Evolutionary conservation across 2,113 vertebrate species (phyloP), one percentile per base, ranked within the genome.

Genomic region (Hipposideros armiger): DNA sequence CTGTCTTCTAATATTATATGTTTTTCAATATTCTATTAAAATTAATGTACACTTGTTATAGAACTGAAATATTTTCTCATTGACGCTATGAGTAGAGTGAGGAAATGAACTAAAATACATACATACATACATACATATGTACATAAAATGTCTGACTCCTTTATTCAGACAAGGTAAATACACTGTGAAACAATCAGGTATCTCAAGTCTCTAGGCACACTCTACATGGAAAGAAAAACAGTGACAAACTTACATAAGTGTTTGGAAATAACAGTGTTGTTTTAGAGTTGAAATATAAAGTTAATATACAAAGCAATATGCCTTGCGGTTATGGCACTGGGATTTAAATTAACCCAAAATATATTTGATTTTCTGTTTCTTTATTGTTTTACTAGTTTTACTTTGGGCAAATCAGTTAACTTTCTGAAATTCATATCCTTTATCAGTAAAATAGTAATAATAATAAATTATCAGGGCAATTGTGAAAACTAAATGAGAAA

Each of bases 351-450:
- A 45, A 94, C 22, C 7, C 54, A 2, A 76, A 47, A 26, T 73
- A 72, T 4, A 47, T 50, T 56, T 80, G 4, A 95, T 95, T 83
- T 94, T 24, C 16, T 50, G 7, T 81, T 69, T 85, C 32, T 70
- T 17, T 7, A 50, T 67, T 60, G 32, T 60, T 62, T 74, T 80
- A 74, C 40, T 52, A 84, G 32, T 94, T 95, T 92, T 52, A 69
- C 4, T 88, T 80, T 80, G n/a, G 26, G 28, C 1, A 90, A 87
- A 69, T 56, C 22, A 56, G 5, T 92, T 77, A 56, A 83, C 26
- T 69, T 93, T n/a, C 45, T 93, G 22, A 95, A 94, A 77, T 92
- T 62, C 5, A 64, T 67, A 91, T 58, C n/a, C 11, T 56, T 87
- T 58, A 50, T 42, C 8, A 15, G 52, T 54, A 89, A 91, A 94